Evolutionary conservation across 2,888 invertebrate genomes (phyloP).

Genomic region (Pollenia labialis): DNA sequence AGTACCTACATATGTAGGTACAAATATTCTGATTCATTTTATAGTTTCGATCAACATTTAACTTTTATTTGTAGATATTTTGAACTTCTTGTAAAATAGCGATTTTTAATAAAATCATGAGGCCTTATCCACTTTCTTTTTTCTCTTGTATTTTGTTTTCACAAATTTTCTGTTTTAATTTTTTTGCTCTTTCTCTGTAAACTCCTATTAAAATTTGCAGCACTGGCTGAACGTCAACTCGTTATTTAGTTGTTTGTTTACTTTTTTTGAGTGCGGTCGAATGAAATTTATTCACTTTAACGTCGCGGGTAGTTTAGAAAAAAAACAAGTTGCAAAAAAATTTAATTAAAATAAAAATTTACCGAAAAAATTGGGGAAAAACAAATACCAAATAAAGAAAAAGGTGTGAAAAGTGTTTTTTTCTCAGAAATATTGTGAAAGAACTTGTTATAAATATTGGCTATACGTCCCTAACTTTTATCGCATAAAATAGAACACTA

Average conservation of each 20-base stretch:
- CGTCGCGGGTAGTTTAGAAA: conserved; percentile 33
- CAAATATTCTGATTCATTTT: too few species aligned
- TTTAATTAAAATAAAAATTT: conserved; percentile 3
- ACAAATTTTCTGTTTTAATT: conserved; percentile 4
- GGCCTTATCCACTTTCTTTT: conserved; percentile 10
- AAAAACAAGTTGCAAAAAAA: conserved; percentile 42
- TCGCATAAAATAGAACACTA: conserved; percentile 8
- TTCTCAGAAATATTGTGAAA: background rate
- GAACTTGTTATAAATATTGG: background rate
- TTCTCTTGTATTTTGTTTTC: conserved; percentile 19
- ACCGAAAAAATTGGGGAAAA: background rate
- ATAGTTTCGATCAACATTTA: too few species aligned
- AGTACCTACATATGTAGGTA: too few species aligned
- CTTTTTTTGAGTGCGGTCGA: conserved; percentile 65
- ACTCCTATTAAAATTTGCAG: conserved; percentile 40
- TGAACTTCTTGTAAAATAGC: background rate
- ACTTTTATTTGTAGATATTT: too few species aligned
- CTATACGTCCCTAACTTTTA: background rate
- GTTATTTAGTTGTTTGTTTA: conserved; percentile 69
- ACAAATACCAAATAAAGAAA: background rate
- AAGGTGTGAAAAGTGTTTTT: conserved; percentile 5
- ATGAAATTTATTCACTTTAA: background rate
- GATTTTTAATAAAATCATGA: background rate
- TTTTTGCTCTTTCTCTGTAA: conserved; percentile 5
- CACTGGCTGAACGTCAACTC: conserved; percentile 45